A percentile compares a stretch with the other conserved stretches of the same genome.
phyloP scores from a whole-genome alignment of 2,113 vertebrate genomes.

The Bothrops jararaca region DNA sequence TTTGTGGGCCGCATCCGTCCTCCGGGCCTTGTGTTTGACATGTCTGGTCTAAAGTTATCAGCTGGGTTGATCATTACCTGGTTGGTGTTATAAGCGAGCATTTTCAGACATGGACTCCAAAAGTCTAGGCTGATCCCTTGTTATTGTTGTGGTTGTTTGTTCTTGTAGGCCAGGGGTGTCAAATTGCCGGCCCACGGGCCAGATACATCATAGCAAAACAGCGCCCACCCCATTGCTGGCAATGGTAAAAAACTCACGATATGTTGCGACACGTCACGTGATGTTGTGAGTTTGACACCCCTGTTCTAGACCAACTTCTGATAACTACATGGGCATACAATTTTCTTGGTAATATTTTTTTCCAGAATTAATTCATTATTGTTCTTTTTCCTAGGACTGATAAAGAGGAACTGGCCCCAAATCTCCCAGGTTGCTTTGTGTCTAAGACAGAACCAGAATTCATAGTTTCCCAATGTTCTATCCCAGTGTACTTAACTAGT shows the following conservation, averaged over 20 bases:
- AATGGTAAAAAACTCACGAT: no score
- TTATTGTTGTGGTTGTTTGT: not conserved
- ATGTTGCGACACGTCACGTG: no score
- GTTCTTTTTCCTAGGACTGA: not conserved
- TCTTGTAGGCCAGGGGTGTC: no score
- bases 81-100: not conserved
- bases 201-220: no score
- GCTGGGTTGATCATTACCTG: not conserved
- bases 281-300: no score
- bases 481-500: not conserved
- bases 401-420: not conserved
- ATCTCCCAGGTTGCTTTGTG: not conserved
- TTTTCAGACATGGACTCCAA: not conserved
- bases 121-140: not conserved
- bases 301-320: not conserved
- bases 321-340: not conserved
- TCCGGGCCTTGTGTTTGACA: no score
- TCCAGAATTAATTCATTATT: not conserved
- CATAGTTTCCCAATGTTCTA: not conserved
- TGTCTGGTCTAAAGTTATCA: not conserved
- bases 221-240: no score
- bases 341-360: not conserved
- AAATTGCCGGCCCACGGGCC: no score
- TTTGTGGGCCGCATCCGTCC: no score
- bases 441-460: not conserved